Evolutionary conservation across 2,888 invertebrate genomes (phyloP).

Genomic region (Agonum fuliginosum): DNA sequence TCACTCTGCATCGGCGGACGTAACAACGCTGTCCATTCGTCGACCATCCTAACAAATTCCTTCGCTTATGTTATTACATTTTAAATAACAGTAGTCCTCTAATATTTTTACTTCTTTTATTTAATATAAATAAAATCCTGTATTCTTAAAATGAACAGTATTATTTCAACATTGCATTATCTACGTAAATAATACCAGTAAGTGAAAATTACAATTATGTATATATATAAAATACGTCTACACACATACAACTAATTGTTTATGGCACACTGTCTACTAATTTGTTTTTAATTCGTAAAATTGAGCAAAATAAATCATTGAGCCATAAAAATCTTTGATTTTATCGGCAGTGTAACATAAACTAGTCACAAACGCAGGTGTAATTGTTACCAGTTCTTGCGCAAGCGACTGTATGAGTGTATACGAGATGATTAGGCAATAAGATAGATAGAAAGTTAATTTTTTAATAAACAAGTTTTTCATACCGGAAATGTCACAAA

Average conservation of each 20-base stretch:
- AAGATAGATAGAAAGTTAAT: slow-evolving; percentile 35
- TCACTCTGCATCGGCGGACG: slow-evolving; percentile 16
- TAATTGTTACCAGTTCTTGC: slow-evolving; percentile 3
- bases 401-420: slow-evolving; percentile 25
- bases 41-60: slow-evolving; percentile 38
- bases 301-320: slow-evolving; percentile 42
- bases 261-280: slow-evolving; percentile 37
- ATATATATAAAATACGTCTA: slow-evolving; percentile 36
- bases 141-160: slow-evolving; percentile 58
- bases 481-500: not conserved
- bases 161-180: slow-evolving; percentile 56
- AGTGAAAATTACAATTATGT: slow-evolving; percentile 43
- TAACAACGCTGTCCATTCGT: slow-evolving; percentile 13
- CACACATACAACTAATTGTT: slow-evolving; percentile 27
- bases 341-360: slow-evolving; percentile 32
- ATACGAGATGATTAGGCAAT: slow-evolving; percentile 25
- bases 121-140: slow-evolving; percentile 58
- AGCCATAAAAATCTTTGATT: slow-evolving; percentile 38
- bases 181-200: slow-evolving; percentile 54
- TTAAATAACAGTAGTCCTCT: slow-evolving; percentile 49
- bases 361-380: slow-evolving; percentile 13
- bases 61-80: slow-evolving; percentile 41
- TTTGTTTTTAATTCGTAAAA: slow-evolving; percentile 12
- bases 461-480: slow-evolving; percentile 14
- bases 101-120: slow-evolving; percentile 58